A percentile compares a stretch with the other conserved stretches of the same genome.
These are phyloP conservation scores for Anastrepha ludens DNA, from an alignment of 1,140 invertebrate species.

Conservation along the genomic window DNA sequence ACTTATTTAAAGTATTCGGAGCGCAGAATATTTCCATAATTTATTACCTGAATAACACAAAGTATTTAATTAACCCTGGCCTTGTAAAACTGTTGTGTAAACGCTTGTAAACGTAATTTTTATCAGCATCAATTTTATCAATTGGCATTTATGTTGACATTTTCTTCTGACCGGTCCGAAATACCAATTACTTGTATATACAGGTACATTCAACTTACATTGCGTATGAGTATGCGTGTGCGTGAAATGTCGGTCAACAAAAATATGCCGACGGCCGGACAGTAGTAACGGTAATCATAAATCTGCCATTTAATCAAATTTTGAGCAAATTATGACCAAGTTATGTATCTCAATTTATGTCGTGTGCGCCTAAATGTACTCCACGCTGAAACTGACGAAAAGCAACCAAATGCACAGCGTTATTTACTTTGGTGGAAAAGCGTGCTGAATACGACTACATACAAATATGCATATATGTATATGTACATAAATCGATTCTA, in stretches of 20 bases:
- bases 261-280: background rate
- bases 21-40: too few relatives aligned
- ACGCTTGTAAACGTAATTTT: too few relatives aligned
- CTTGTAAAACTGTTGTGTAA: too few relatives aligned
- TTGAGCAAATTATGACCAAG: conserved; percentile 15
- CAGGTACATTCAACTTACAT: too few relatives aligned
- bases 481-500: background rate
- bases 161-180: too few relatives aligned
- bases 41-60: too few relatives aligned
- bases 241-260: background rate
- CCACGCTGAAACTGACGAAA: background rate
- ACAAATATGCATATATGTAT: background rate
- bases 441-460: background rate
- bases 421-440: background rate
- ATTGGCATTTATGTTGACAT: too few relatives aligned
- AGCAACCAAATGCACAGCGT: background rate
- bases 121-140: too few relatives aligned
- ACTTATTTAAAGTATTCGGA: too few relatives aligned
- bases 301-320: conserved; percentile 37
- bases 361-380: background rate
- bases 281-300: background rate
- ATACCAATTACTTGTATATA: too few relatives aligned
- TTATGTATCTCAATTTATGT: conserved; percentile 12
- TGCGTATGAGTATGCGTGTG: background rate
- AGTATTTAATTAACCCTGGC: too few relatives aligned